phyloP scores from a whole-genome alignment of 2,888 invertebrate species.

The Teleiodes luculella region DNA sequence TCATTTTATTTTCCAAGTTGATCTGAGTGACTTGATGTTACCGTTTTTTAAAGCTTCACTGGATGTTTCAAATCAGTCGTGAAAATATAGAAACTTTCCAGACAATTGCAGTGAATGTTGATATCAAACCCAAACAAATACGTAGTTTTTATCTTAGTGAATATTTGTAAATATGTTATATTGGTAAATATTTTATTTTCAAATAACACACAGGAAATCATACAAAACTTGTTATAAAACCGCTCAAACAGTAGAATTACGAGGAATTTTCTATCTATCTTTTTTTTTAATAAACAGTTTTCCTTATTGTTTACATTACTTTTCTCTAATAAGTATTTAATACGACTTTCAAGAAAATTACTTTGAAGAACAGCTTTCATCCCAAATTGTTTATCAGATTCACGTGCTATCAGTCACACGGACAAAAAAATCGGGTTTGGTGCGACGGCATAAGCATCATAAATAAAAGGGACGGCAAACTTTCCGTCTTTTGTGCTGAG shows the following conservation, averaged over 20 bases:
- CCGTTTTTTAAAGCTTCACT: neutral
- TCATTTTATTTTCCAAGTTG: too few species aligned
- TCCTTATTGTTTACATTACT: too few species aligned
- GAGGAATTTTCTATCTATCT: too few species aligned
- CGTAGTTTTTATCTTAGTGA: too few species aligned
- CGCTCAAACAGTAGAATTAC: too few species aligned
- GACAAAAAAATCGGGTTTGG: constrained; percentile 48
- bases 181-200: too few species aligned
- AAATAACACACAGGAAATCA: too few species aligned
- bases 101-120: neutral
- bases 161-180: too few species aligned
- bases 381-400: constrained; percentile 14
- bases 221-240: too few species aligned
- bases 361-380: neutral
- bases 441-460: constrained; percentile 49
- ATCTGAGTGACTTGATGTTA: too few species aligned
- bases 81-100: neutral
- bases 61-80: neutral
- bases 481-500: constrained; percentile 45
- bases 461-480: constrained; percentile 56
- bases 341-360: neutral
- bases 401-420: constrained; percentile 10
- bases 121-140: neutral
- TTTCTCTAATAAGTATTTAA: neutral
- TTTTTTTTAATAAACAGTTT: too few species aligned